Evolutionary conservation across 2,888 invertebrate genomes (phyloP).

Genomic region (Perdita meconis): DNA sequence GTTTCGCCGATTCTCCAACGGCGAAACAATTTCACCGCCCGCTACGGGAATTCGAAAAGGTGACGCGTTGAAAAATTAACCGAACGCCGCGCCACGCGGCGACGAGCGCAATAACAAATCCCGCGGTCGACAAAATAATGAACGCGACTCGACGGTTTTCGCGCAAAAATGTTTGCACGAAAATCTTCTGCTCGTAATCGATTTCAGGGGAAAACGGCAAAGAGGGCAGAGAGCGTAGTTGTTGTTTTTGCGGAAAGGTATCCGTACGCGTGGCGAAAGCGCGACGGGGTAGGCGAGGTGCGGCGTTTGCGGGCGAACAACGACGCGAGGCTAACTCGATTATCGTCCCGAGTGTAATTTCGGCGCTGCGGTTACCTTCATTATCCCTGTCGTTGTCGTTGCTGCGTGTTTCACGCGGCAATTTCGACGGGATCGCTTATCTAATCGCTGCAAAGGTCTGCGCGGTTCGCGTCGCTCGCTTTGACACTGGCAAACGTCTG

Average conservation of each 20-base stretch:
- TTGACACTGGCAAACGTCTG: conserved; percentile 14
- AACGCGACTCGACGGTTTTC: background rate
- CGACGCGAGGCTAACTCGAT: conserved; percentile 62
- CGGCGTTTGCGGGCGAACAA: conserved; percentile 49
- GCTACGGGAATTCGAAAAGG: background rate
- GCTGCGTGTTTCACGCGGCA: conserved; percentile 50
- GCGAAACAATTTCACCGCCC: background rate
- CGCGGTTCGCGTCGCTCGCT: conserved; percentile 6
- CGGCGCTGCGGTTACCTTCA: conserved; percentile 61
- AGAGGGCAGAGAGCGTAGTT: background rate
- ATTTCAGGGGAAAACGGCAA: background rate
- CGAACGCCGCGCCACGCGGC: background rate
- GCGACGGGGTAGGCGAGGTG: too few species aligned
- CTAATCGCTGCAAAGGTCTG: conserved; percentile 41
- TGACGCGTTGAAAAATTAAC: conserved; percentile 22
- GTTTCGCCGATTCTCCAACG: background rate
- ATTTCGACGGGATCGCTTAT: conserved; percentile 66
- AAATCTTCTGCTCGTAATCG: too few species aligned
- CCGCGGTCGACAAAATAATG: background rate
- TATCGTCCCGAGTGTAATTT: conserved; percentile 66
- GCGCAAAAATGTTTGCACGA: conserved; percentile 2
- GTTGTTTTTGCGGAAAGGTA: conserved; percentile 1
- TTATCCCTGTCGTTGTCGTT: conserved; percentile 59
- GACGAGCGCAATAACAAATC: conserved; percentile 1
- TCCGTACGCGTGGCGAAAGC: conserved; percentile 9